These are phyloP conservation scores for Gasterosteus aculeatus DNA, from an alignment of 2,113 vertebrate genomes.

Conservation along the genomic window DNA sequence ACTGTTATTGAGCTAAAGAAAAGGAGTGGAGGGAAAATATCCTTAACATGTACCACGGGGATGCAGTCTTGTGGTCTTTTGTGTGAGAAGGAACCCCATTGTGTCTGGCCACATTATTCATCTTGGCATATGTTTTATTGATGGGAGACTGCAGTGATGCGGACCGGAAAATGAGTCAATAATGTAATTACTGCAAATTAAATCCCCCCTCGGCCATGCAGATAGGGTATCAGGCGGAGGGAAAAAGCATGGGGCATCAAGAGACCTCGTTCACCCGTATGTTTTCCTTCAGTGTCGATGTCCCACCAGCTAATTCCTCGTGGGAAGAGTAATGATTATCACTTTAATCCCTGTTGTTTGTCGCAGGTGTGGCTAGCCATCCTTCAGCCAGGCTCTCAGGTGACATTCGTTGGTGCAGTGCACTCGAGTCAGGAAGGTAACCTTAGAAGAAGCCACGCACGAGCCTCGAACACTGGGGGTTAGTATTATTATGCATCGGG, in stretches of 20 bases:
- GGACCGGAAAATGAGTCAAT: constrained; percentile 82
- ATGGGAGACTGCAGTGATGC: constrained; percentile 78
- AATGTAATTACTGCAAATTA: constrained; percentile 83
- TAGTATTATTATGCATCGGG: constrained; percentile 53
- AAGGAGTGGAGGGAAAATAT: constrained; percentile 40
- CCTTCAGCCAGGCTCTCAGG: constrained; percentile 61
- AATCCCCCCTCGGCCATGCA: constrained; percentile 71
- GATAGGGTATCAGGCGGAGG: constrained; percentile 53
- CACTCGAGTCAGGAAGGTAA: constrained; percentile 52
- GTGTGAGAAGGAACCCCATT: constrained; percentile 63
- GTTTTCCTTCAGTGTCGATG: constrained; percentile 75
- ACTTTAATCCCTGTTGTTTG: constrained; percentile 77
- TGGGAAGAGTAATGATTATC: constrained; percentile 78
- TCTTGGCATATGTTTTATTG: constrained; percentile 81
- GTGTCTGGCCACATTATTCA: constrained; percentile 77
- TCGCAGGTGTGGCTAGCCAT: constrained; percentile 67
- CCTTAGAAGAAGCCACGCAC: constrained; percentile 51
- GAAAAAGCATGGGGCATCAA: constrained; percentile 61
- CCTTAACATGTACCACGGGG: constrained; percentile 61
- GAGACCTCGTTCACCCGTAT: constrained; percentile 66
- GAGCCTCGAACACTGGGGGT: constrained; percentile 32
- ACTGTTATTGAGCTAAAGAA: constrained; percentile 36
- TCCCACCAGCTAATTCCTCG: constrained; percentile 73
- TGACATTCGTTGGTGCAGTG: constrained; percentile 55
- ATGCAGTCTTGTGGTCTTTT: constrained; percentile 62